Conservation (phyloP, 2,888 invertebrate genomes). For the Drosophila vallismaia region DNA sequence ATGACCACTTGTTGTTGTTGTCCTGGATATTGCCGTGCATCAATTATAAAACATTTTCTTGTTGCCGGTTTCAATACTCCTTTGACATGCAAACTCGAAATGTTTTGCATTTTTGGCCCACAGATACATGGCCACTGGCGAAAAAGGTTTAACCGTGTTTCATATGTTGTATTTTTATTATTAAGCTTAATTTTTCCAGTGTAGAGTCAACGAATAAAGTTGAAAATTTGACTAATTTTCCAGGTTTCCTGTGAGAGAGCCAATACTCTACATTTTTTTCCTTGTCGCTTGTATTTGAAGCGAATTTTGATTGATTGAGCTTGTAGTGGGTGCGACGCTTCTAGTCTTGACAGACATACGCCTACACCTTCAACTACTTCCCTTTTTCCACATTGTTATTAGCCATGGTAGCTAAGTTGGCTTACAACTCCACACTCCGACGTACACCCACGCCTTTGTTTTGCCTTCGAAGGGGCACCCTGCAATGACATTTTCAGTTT, state of each 20-base stretch:
- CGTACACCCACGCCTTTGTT: conserved; percentile 19
- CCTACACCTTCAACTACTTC: not conserved
- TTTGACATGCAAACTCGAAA: conserved; percentile 56
- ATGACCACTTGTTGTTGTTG: conserved; percentile 63
- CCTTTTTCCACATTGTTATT: conserved; percentile 53
- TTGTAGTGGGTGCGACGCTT: conserved; percentile 53
- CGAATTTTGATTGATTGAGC: conserved; percentile 67
- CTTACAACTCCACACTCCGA: conserved; percentile 1
- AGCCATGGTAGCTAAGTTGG: conserved; percentile 55
- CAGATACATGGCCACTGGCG: not conserved
- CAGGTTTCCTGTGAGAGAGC: not conserved
- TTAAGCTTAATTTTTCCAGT: not conserved
- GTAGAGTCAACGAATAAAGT: not conserved
- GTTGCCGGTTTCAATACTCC: conserved; percentile 27
- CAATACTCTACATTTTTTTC: no score
- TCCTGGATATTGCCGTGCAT: conserved; percentile 47
- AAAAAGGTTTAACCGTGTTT: not conserved
- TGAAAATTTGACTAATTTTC: conserved; percentile 10
- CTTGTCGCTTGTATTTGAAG: not conserved
- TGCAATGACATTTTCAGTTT: conserved; percentile 33
- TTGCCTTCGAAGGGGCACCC: conserved; percentile 13
- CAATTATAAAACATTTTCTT: conserved; percentile 68
- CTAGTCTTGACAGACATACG: conserved; percentile 31
- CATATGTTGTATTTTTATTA: not conserved
- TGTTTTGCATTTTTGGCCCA: conserved; percentile 7